Conservation (phyloP, 2,888 invertebrate genomes). For the Athetis lepigone region DNA sequence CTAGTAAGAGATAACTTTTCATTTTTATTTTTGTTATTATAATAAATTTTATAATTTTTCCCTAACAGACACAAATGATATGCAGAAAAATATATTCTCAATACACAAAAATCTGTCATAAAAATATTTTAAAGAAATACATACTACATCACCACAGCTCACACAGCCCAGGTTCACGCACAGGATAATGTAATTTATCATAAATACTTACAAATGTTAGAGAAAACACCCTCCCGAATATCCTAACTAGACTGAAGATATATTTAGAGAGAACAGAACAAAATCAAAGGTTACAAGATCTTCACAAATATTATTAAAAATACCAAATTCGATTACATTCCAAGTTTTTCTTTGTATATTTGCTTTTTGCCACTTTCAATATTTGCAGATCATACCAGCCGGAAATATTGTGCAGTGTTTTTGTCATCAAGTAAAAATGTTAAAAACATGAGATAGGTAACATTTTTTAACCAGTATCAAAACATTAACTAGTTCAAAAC, state of each 20-base stretch:
- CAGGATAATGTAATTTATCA: slow-evolving; percentile 74
- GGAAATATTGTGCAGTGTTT: slow-evolving; percentile 34
- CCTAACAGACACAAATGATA: slow-evolving; percentile 55
- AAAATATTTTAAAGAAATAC: slow-evolving; percentile 84
- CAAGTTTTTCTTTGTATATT: slow-evolving; percentile 20
- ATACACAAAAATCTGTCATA: slow-evolving; percentile 70
- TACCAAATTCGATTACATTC: slow-evolving; percentile 30
- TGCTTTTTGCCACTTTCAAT: slow-evolving; percentile 40
- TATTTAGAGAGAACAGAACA: slow-evolving; percentile 62
- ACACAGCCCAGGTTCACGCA: slow-evolving; percentile 79
- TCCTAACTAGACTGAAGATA: slow-evolving; percentile 72
- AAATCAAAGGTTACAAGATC: slow-evolving; percentile 43
- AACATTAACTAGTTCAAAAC: no score
- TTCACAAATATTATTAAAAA: slow-evolving; percentile 25
- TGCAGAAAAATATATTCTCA: slow-evolving; percentile 63
- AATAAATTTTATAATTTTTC: slow-evolving; percentile 39
- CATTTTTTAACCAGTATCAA: slow-evolving; percentile 20
- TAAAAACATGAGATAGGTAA: slow-evolving; percentile 26
- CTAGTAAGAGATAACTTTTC: slow-evolving; percentile 20
- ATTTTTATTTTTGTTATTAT: slow-evolving; percentile 18
- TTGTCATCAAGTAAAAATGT: slow-evolving; percentile 21
- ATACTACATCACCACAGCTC: slow-evolving; percentile 88
- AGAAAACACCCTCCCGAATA: slow-evolving; percentile 81
- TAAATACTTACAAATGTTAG: slow-evolving; percentile 86
- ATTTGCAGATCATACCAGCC: slow-evolving; percentile 25